Evolutionary conservation across 1,140 invertebrate species (phyloP).

Genomic region (Pemphigus obesinymphae): DNA sequence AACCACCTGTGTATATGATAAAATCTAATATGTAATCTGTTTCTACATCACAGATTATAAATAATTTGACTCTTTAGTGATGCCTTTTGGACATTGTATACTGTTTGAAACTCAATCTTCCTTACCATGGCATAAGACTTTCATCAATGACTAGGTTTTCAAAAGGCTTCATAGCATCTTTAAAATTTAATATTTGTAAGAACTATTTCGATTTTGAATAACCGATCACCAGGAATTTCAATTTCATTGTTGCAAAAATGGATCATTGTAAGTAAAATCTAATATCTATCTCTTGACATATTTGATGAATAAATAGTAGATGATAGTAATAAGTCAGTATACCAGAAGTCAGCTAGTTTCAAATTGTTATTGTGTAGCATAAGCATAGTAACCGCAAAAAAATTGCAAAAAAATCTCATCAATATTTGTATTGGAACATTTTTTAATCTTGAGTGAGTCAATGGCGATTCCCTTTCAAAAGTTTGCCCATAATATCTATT

Average conservation of each 20-base stretch:
- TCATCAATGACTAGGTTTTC: not conserved
- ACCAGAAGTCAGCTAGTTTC: too few species aligned
- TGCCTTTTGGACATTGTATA: not conserved
- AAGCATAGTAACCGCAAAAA: too few species aligned
- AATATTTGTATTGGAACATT: too few species aligned
- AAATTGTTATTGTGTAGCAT: too few species aligned
- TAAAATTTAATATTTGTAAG: constrained; percentile 5
- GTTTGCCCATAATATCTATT: too few species aligned
- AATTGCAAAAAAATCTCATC: too few species aligned
- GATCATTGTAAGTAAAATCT: not conserved
- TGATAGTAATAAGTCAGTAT: too few species aligned
- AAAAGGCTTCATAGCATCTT: not conserved
- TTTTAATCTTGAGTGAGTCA: too few species aligned
- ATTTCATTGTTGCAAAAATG: constrained; percentile 43
- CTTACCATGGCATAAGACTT: constrained; percentile 44
- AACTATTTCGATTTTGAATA: constrained; percentile 20
- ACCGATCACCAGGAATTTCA: not conserved
- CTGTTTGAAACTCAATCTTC: not conserved
- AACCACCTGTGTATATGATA: not conserved
- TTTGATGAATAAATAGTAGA: too few species aligned
- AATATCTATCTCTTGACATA: too few species aligned
- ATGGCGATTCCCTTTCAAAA: too few species aligned
- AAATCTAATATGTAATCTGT: not conserved
- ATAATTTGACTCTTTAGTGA: not conserved
- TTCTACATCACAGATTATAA: not conserved